Evolutionary conservation across 2,797 vertebrate genomes (phyloP).

Genomic region (Acrossocheilus fasciatus): DNA sequence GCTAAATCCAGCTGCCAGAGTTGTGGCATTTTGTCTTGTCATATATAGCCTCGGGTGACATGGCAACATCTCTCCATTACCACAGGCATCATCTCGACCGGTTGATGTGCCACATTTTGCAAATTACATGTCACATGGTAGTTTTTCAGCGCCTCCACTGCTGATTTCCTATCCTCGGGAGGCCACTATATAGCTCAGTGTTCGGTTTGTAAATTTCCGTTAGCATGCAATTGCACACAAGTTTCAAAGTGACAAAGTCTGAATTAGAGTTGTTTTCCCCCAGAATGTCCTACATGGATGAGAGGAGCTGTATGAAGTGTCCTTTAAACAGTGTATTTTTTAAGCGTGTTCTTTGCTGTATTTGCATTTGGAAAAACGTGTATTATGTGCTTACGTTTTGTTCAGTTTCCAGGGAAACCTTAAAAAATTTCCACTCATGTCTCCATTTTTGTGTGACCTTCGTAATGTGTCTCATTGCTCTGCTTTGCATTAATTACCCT

Average conservation of each 20-base stretch:
- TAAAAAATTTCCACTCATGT: not conserved
- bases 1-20: slow-evolving; percentile 23
- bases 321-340: not conserved
- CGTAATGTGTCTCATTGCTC: not conserved
- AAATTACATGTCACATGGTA: slow-evolving; percentile 65
- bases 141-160: slow-evolving; percentile 67
- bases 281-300: slow-evolving; percentile 42
- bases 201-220: slow-evolving; percentile 56
- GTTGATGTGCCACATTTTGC: slow-evolving; percentile 57
- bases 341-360: not conserved
- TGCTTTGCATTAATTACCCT: slow-evolving; percentile 4
- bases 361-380: not conserved
- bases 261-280: not conserved
- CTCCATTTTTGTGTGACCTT: not conserved
- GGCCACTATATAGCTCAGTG: slow-evolving; percentile 52
- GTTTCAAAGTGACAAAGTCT: slow-evolving; percentile 65
- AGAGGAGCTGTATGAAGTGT: slow-evolving; percentile 14
- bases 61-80: not conserved
- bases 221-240: slow-evolving; percentile 57
- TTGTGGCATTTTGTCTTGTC: slow-evolving; percentile 25
- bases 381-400: not conserved
- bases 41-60: slow-evolving; percentile 35
- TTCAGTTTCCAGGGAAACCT: slow-evolving; percentile 3
- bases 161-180: slow-evolving; percentile 64
- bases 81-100: slow-evolving; percentile 40